These are phyloP conservation scores for Diadumene lineata DNA, from an alignment of 92 coral and sea anemone species.

Conservation along the genomic window DNA sequence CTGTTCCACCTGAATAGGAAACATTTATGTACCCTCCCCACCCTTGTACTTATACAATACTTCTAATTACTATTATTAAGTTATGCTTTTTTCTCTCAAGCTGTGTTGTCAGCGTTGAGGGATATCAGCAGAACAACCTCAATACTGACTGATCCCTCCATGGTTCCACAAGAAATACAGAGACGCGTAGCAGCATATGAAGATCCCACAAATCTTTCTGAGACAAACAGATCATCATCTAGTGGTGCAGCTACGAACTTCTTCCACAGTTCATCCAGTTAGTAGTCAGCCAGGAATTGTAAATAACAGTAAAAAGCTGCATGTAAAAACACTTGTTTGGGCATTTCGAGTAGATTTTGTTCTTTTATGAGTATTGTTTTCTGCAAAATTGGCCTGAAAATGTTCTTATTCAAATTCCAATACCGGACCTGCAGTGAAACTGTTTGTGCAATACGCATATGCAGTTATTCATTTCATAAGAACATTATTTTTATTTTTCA, in stretches of 20 bases:
- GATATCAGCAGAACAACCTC: conserved; percentile 92
- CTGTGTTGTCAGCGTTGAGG: conserved; percentile 87
- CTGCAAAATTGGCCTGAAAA: not conserved
- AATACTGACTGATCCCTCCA: conserved; percentile 89
- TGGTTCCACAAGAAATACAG: conserved; percentile 80
- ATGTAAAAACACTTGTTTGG: not conserved
- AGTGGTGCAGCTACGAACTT: not conserved
- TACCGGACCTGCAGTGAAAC: no score
- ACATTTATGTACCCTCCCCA: conserved; percentile 79
- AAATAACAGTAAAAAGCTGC: not conserved
- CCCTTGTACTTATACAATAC: conserved; percentile 91
- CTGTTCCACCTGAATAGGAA: conserved; percentile 19
- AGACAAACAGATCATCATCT: not conserved
- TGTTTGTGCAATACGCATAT: no score
- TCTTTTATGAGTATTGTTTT: not conserved
- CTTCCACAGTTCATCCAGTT: not conserved
- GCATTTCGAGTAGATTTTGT: not conserved
- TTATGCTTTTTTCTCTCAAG: conserved; percentile 48
- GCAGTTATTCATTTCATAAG: no score
- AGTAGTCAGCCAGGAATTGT: no score
- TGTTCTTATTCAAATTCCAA: no score
- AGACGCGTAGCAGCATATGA: conserved; percentile 63
- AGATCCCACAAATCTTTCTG: conserved; percentile 61
- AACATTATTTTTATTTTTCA: no score
- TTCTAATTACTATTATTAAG: no score